Evolutionary conservation across 2,797 vertebrate species (phyloP).

Genomic region (Pelobates cultripes): DNA sequence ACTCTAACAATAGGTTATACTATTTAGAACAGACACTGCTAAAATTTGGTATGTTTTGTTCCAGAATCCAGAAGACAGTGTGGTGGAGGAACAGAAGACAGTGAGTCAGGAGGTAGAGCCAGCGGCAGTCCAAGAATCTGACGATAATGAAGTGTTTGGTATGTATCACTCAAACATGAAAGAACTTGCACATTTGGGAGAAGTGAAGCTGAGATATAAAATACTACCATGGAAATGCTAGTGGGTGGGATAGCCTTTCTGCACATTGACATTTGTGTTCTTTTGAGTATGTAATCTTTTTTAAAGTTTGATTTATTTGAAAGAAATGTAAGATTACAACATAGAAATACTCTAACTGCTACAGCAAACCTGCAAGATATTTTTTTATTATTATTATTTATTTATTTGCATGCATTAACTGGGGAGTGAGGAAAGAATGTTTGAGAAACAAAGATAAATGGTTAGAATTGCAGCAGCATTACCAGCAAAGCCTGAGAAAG

Average conservation of each 20-base stretch:
- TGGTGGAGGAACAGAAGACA: conserved; percentile 43
- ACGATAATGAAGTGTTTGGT: conserved; percentile 53
- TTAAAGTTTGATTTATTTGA: background rate
- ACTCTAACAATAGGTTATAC: too few species aligned
- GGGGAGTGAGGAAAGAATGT: background rate
- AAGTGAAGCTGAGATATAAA: conserved; percentile 6
- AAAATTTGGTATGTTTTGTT: background rate
- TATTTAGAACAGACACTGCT: too few species aligned
- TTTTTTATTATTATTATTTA: background rate
- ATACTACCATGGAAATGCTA: background rate
- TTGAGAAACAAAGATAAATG: background rate
- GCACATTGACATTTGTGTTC: background rate
- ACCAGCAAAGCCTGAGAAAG: too few species aligned
- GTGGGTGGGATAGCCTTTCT: background rate
- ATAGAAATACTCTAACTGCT: background rate
- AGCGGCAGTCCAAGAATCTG: conserved; percentile 29
- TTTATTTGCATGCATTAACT: background rate
- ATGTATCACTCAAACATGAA: conserved; percentile 47
- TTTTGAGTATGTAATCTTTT: background rate
- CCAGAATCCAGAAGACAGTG: conserved; percentile 10
- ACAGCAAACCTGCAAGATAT: background rate
- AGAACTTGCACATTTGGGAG: conserved; percentile 5
- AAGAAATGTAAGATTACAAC: background rate
- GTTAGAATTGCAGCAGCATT: background rate
- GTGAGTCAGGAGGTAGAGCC: background rate